These are phyloP conservation scores for Monomorium pharaonis DNA, from an alignment of 1,140 invertebrate species.

Conservation along the genomic window DNA sequence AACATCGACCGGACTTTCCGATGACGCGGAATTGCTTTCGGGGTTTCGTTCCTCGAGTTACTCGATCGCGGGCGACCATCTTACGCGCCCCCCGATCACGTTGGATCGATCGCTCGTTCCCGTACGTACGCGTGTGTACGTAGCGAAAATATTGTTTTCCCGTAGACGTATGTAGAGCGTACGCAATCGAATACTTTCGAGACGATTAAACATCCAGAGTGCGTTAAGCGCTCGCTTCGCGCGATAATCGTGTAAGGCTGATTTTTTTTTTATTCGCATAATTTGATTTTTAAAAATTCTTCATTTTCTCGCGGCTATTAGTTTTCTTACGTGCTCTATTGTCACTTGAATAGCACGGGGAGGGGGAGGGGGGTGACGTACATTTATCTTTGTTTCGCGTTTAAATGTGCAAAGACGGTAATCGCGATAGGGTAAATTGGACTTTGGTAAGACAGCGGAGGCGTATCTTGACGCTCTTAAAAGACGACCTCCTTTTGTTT, in stretches of 20 bases:
- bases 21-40: slow-evolving; percentile 68
- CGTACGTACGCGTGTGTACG: not conserved
- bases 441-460: slow-evolving; percentile 18
- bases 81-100: slow-evolving; percentile 14
- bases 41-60: slow-evolving; percentile 72
- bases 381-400: slow-evolving; percentile 33
- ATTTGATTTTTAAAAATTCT: not conserved
- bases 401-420: slow-evolving; percentile 42
- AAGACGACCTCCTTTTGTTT: slow-evolving; percentile 64
- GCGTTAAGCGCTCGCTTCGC: not conserved
- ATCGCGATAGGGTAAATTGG: slow-evolving; percentile 48
- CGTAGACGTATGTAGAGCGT: not conserved
- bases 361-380: not conserved
- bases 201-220: not conserved
- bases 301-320: not conserved
- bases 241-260: not conserved
- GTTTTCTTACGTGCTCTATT: slow-evolving; percentile 8
- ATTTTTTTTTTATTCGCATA: not conserved
- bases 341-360: not conserved
- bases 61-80: slow-evolving; percentile 60
- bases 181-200: not conserved
- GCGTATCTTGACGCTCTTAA: slow-evolving; percentile 39
- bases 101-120: slow-evolving; percentile 7
- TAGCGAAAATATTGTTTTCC: slow-evolving; percentile 30
- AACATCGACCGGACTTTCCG: slow-evolving; percentile 73